Base-by-base conservation (phyloP, 1,140 invertebrate genomes). In the Campodea augens region DNA sequence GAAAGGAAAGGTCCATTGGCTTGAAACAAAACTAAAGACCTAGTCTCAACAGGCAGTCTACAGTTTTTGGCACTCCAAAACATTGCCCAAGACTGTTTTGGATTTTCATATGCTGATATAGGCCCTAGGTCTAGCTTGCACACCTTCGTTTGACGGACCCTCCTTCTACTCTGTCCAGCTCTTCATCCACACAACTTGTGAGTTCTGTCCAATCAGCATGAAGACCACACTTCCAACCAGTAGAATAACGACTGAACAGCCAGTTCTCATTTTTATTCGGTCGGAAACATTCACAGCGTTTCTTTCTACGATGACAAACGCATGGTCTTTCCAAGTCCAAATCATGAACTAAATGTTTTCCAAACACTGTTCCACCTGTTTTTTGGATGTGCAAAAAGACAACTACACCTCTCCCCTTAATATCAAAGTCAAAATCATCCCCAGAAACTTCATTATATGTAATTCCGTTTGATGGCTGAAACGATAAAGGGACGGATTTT, bases 371-470 rank as follows among this genome's bases (percentile, higher is more conserved):
- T 49, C 81, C 81, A 60, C 82, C 82, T 51, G 84, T 89, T 63
- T 98, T 98, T 65, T 98, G 93, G 64, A 98, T 96, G 60, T 98
- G 93, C 37, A 98, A 66, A 62, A 98, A 98, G 18, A 99, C 91
- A 68, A 99, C 84, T 18, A 98, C 92, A 69, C 98, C 93, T 54
- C 85, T 78, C 5, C 78, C 81, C 58, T 85, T 78, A 57, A 92
- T 81, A 59, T 88, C 80, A 64, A 88, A 88, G 51, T 78, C 72
- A 62, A 82, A 83, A 59, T 84, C 81, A 59, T 87, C 81, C 55
- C 81, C 81, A 15, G 84, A 69, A 50, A 87, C 75, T 60, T 86
- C 81, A 52, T 85, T 81, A 56, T 85, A 86, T 51, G 76, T 77
- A 40, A 49, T 49, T 21, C 40, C 43, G 13, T 45, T 49, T 13